A percentile compares a stretch with the other conserved stretches of the same genome.
phyloP scores from a whole-genome alignment of 2,113 vertebrate species.

The Lichenostomus cassidix region DNA sequence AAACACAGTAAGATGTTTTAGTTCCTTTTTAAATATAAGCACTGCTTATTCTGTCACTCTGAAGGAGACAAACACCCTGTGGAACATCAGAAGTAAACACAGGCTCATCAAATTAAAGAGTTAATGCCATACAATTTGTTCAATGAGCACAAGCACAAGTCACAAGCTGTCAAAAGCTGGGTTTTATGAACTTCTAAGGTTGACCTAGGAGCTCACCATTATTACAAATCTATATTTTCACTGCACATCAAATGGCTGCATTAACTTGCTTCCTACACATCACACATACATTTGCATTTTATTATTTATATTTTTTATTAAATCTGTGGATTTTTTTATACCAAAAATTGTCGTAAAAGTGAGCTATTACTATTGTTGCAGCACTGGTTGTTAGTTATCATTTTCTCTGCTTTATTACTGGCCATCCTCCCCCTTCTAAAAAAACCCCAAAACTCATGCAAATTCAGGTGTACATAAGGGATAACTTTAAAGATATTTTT shows the following conservation, averaged over 20 bases:
- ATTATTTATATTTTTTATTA: background rate
- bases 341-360: background rate
- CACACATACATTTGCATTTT: background rate
- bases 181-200: background rate
- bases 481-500: background rate
- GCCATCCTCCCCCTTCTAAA: fast-evolving
- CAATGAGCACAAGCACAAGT: background rate
- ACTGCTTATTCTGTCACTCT: background rate
- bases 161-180: background rate
- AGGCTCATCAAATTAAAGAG: background rate
- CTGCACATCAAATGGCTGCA: fast-evolving
- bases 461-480: background rate
- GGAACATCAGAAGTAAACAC: background rate
- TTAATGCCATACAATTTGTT: background rate
- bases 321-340: background rate
- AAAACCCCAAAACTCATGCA: fast-evolving
- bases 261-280: background rate
- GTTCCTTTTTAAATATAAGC: background rate
- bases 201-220: background rate
- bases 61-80: background rate
- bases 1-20: background rate
- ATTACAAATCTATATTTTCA: background rate
- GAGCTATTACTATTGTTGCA: background rate
- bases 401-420: background rate
- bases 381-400: background rate